Percentiles rank a stretch among this genome's conserved stretches.
These are phyloP conservation scores for Meteorus sp. DNA, from an alignment of 1,140 invertebrate species.

Conservation along the genomic window DNA sequence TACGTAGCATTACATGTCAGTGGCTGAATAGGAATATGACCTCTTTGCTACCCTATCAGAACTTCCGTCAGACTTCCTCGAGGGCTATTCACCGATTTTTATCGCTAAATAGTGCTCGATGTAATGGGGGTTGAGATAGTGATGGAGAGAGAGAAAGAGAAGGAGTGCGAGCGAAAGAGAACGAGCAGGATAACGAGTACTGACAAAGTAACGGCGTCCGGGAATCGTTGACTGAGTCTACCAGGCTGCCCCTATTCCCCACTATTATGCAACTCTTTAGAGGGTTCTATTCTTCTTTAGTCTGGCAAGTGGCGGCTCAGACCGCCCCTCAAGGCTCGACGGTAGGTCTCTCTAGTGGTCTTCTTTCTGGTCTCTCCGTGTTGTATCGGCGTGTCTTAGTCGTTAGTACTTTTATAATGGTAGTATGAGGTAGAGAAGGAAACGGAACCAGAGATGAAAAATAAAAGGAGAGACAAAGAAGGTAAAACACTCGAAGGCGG, in stretches of 20 bases:
- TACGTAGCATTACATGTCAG: too few species aligned
- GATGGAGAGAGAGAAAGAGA: too few species aligned
- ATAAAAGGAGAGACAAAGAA: slow-evolving; percentile 6
- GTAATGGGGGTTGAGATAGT: not conserved
- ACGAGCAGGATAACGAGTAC: too few species aligned
- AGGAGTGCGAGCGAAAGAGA: too few species aligned
- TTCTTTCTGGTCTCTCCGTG: slow-evolving; percentile 4
- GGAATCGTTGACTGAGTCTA: not conserved
- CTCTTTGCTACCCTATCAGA: not conserved
- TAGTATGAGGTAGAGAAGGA: not conserved
- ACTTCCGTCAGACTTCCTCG: not conserved
- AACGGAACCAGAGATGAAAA: slow-evolving; percentile 12
- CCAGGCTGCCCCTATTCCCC: slow-evolving; percentile 3
- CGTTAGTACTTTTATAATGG: not conserved
- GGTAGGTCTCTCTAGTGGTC: slow-evolving; percentile 28
- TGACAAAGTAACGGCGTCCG: not conserved
- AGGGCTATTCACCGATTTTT: slow-evolving; percentile 1
- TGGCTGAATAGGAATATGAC: too few species aligned
- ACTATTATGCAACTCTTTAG: slow-evolving; percentile 39
- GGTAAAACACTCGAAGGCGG: not conserved
- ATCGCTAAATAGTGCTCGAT: slow-evolving; percentile 8
- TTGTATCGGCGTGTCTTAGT: slow-evolving; percentile 18
- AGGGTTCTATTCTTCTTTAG: slow-evolving; percentile 36
- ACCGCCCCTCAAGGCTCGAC: slow-evolving; percentile 30
- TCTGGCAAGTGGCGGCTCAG: slow-evolving; percentile 36